phyloP scores from a whole-genome alignment of 1,140 invertebrate genomes.

The Parapsyche elsis region DNA sequence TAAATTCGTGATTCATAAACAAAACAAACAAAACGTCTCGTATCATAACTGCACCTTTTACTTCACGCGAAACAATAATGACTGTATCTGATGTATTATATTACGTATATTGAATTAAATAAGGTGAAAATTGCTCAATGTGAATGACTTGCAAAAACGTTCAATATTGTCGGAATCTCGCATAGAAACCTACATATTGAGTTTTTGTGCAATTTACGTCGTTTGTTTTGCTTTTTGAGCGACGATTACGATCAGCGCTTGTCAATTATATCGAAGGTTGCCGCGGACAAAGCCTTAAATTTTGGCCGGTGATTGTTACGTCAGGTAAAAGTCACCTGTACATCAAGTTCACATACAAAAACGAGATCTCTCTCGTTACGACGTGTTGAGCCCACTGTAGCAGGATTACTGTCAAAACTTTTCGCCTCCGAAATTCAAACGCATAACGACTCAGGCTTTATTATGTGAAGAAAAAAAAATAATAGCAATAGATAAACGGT shows the following conservation, averaged over 20 bases:
- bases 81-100: no score
- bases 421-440: not conserved
- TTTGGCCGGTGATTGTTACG: not conserved
- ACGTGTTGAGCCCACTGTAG: not conserved
- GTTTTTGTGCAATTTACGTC: no score
- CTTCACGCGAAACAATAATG: no score
- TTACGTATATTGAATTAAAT: no score
- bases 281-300: not conserved
- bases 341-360: slow-evolving; percentile 2
- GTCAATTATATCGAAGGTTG: slow-evolving; percentile 15
- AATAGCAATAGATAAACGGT: not conserved
- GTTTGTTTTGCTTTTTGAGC: no score
- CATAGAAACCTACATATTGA: no score
- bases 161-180: no score
- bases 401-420: slow-evolving; percentile 31
- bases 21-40: no score
- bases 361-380: not conserved
- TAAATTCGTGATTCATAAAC: no score
- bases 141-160: no score
- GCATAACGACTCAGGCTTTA: not conserved
- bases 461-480: not conserved
- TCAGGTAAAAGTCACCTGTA: slow-evolving; percentile 20
- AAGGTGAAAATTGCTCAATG: no score
- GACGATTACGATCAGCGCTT: slow-evolving; percentile 6
- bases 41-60: no score